phyloP scores from a whole-genome alignment of 2,888 invertebrate species.

The Cerceris rybyensis region DNA sequence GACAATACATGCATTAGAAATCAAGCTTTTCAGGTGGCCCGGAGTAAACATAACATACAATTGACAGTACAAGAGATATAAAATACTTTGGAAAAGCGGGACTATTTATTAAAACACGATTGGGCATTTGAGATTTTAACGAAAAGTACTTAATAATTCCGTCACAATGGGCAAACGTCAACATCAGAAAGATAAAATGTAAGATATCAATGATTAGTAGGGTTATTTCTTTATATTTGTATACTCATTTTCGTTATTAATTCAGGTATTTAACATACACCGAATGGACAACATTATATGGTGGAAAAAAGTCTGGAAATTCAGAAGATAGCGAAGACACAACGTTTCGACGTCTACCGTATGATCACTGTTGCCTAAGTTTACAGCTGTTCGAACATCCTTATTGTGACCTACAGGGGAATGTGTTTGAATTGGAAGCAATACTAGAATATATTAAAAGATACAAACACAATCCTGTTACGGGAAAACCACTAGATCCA shows the following conservation, averaged over 20 bases:
- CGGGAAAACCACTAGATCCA: slow-evolving; percentile 92
- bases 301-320: slow-evolving; percentile 89
- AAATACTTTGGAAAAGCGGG: too few relatives aligned
- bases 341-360: slow-evolving; percentile 95
- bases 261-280: slow-evolving; percentile 93
- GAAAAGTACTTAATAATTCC: background rate
- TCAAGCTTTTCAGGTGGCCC: too few relatives aligned
- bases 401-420: slow-evolving; percentile 94
- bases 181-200: slow-evolving; percentile 98
- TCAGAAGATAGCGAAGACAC: slow-evolving; percentile 89
- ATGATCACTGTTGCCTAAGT: slow-evolving; percentile 95
- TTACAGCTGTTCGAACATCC: slow-evolving; percentile 96
- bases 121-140: background rate
- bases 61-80: too few relatives aligned
- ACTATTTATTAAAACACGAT: too few relatives aligned
- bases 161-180: slow-evolving; percentile 94
- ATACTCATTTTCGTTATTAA: background rate
- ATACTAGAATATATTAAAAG: slow-evolving; percentile 94
- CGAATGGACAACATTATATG: slow-evolving; percentile 95
- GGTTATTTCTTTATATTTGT: background rate
- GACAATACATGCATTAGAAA: too few relatives aligned
- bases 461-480: slow-evolving; percentile 96
- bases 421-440: slow-evolving; percentile 95
- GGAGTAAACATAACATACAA: too few relatives aligned
- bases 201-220: slow-evolving; percentile 62